Evolutionary conservation across 2,797 vertebrate species (phyloP).

Genomic region (Antennarius maculatus): DNA sequence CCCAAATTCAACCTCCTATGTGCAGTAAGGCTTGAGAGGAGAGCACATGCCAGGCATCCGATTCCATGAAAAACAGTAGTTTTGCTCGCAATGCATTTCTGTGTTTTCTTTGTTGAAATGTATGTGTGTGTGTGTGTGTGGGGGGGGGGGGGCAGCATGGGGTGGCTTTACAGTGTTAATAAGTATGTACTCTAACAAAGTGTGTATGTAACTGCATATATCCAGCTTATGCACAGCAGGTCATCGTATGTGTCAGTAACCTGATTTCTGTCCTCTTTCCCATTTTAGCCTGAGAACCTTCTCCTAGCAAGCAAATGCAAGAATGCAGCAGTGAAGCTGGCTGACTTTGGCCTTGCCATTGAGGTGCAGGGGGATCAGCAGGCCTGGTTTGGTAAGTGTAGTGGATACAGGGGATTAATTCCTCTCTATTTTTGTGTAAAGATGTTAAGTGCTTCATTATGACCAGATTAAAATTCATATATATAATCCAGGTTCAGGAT

Average conservation of each 20-base stretch:
- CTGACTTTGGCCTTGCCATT: conserved; percentile 95
- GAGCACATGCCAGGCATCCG: no score
- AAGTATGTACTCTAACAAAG: neutral
- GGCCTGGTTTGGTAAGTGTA: conserved; percentile 94
- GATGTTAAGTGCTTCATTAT: no score
- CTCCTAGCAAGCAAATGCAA: conserved; percentile 98
- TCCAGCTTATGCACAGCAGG: neutral
- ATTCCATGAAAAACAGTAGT: no score
- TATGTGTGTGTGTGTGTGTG: no score
- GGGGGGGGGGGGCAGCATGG: no score
- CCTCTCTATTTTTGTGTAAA: neutral
- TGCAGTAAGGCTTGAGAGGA: no score
- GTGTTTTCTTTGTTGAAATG: no score
- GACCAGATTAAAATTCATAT: no score
- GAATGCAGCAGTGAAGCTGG: conserved; percentile 95
- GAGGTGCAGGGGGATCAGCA: conserved; percentile 98
- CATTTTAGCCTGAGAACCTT: conserved; percentile 92
- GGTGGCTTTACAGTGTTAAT: neutral
- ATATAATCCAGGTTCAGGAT: no score
- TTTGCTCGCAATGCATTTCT: no score
- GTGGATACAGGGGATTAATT: neutral
- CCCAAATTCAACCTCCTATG: no score
- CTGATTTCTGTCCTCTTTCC: conserved; percentile 19
- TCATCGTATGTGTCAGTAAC: conserved; percentile 11
- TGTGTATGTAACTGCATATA: conserved; percentile 26